Conservation (phyloP, 1,140 invertebrate genomes). For the Drosophila virilis region DNA sequence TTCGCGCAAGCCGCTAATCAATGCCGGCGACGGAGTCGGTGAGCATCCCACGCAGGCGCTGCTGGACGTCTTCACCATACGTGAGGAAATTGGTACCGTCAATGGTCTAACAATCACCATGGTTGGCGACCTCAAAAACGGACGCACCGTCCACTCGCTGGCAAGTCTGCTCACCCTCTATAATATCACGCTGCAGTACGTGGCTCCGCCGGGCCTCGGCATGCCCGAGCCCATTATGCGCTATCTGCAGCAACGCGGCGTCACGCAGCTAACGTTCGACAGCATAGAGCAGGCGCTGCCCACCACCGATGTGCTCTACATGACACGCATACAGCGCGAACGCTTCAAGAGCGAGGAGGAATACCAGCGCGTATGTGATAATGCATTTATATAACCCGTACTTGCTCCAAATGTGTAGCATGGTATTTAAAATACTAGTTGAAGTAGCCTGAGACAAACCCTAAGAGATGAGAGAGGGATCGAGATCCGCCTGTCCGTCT, state of each 20-base stretch:
- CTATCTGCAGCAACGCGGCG: slow-evolving; percentile 91
- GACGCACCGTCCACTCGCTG: slow-evolving; percentile 98
- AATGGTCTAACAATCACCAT: slow-evolving; percentile 97
- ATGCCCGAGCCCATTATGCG: slow-evolving; percentile 95
- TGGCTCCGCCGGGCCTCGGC: slow-evolving; percentile 92
- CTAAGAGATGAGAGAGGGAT: too few relatives aligned
- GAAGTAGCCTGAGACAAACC: too few relatives aligned
- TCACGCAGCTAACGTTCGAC: slow-evolving; percentile 90
- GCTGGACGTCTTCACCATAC: slow-evolving; percentile 98
- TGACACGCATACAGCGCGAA: slow-evolving; percentile 98
- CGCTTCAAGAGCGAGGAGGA: slow-evolving; percentile 93
- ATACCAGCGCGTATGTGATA: slow-evolving; percentile 88
- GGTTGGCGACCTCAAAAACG: slow-evolving; percentile 98
- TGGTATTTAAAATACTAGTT: too few relatives aligned
- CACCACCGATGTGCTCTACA: slow-evolving; percentile 98
- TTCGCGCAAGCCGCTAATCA: slow-evolving; percentile 95
- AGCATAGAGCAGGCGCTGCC: slow-evolving; percentile 93
- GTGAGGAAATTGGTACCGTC: slow-evolving; percentile 99
- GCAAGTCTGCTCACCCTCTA: slow-evolving; percentile 96
- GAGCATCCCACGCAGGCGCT: slow-evolving; percentile 99
- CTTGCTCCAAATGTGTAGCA: too few relatives aligned
- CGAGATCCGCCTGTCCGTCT: too few relatives aligned
- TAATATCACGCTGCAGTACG: slow-evolving; percentile 95
- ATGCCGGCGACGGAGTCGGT: slow-evolving; percentile 98
- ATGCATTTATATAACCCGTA: too few relatives aligned